A percentile compares a stretch with the other conserved stretches of the same genome.
These are phyloP conservation scores for Astyanax mexicanus DNA, from an alignment of 2,797 vertebrate genomes.

Conservation along the genomic window DNA sequence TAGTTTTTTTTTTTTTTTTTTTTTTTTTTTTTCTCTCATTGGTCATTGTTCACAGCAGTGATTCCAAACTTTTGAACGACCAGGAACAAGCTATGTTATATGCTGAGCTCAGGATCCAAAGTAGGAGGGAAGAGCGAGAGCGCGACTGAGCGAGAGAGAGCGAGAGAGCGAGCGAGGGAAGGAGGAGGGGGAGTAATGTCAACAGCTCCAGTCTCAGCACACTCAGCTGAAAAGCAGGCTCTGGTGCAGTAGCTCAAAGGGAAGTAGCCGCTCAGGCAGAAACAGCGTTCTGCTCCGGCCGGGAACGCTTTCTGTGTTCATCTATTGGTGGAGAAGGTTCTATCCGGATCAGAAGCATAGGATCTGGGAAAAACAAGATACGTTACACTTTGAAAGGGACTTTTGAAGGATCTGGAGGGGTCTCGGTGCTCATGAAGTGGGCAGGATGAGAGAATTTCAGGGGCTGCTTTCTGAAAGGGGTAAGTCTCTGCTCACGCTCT, in stretches of 20 bases:
- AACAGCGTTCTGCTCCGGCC: slow-evolving; percentile 13
- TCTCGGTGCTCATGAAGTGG: background rate
- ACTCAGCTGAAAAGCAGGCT: slow-evolving; percentile 78
- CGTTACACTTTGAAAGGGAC: slow-evolving; percentile 24
- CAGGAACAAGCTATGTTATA: too few relatives aligned
- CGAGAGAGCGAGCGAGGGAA: slow-evolving; percentile 40
- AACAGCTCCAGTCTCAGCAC: slow-evolving; percentile 73
- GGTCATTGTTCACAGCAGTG: too few relatives aligned
- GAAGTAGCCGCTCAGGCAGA: slow-evolving; percentile 47
- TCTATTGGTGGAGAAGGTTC: slow-evolving; percentile 47
- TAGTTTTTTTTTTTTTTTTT: too few relatives aligned
- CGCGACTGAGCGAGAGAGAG: slow-evolving; percentile 42
- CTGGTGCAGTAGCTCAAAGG: slow-evolving; percentile 57
- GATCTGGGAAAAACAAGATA: slow-evolving; percentile 35
- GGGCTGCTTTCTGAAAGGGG: slow-evolving; percentile 60
- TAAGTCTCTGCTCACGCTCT: slow-evolving; percentile 66
- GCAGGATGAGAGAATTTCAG: slow-evolving; percentile 56
- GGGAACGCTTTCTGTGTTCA: slow-evolving; percentile 37
- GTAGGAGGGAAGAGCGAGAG: slow-evolving; percentile 50
- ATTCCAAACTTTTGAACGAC: too few relatives aligned
- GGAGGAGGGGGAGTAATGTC: slow-evolving; percentile 68
- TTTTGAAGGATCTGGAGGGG: slow-evolving; percentile 29
- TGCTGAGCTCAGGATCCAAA: background rate
- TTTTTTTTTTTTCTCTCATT: too few relatives aligned
- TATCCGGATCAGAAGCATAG: slow-evolving; percentile 26